These are phyloP conservation scores for Oscheius sp. DNA, from an alignment of 1,140 invertebrate species.

Conservation along the genomic window DNA sequence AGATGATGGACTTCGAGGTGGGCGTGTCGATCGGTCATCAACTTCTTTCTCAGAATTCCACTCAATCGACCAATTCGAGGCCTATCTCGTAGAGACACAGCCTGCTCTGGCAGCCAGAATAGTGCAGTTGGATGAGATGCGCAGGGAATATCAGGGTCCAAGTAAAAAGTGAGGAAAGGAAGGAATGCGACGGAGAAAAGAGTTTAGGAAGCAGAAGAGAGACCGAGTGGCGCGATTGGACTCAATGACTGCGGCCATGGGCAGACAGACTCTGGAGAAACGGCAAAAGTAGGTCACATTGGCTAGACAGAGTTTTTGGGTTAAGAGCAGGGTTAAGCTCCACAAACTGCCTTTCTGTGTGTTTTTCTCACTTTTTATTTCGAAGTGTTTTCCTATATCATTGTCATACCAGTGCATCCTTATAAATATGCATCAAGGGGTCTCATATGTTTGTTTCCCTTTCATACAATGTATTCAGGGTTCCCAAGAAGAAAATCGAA, in stretches of 20 bases:
- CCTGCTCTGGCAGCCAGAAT: constrained; percentile 5
- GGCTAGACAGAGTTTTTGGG: too few species aligned
- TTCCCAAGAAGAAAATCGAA: too few species aligned
- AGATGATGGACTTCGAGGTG: not conserved
- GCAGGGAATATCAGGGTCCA: not conserved
- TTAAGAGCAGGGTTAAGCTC: too few species aligned
- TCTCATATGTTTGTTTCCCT: too few species aligned
- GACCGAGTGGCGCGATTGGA: constrained; percentile 1
- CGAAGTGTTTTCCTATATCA: too few species aligned
- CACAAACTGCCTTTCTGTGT: too few species aligned
- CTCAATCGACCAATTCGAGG: constrained; percentile 3
- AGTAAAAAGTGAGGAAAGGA: constrained; percentile 16
- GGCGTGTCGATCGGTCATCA: not conserved
- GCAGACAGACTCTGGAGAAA: not conserved
- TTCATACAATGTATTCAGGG: too few species aligned
- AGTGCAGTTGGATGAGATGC: not conserved
- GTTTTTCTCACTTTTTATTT: too few species aligned
- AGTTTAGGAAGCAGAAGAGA: constrained; percentile 12
- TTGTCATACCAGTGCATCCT: too few species aligned
- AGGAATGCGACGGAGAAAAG: not conserved
- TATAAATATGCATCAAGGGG: too few species aligned
- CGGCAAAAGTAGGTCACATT: not conserved
- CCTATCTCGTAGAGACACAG: not conserved
- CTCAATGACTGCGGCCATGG: constrained; percentile 1
- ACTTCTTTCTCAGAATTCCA: not conserved